phyloP scores from a whole-genome alignment of 2,797 vertebrate genomes.

The Semotilus atromaculatus region DNA sequence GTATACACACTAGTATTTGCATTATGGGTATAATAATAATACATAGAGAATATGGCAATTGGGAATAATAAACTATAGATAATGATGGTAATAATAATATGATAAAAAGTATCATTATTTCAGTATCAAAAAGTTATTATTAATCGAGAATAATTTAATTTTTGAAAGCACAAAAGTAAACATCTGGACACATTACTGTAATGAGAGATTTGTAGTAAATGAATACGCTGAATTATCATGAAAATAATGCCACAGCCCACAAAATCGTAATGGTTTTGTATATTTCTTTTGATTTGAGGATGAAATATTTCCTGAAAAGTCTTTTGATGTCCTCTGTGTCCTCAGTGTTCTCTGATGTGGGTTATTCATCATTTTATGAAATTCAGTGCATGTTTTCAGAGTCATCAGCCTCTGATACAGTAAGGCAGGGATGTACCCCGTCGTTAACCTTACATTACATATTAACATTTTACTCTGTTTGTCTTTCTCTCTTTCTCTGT shows the following conservation, averaged over 20 bases:
- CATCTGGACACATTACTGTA: background rate
- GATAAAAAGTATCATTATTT: too few species aligned
- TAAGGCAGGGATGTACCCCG: background rate
- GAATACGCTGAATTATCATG: background rate
- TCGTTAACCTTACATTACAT: background rate
- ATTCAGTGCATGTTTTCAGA: conserved; percentile 19
- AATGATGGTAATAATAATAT: background rate
- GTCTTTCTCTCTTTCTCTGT: conserved; percentile 31
- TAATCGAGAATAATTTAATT: fast-evolving
- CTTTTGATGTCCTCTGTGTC: conserved; percentile 60
- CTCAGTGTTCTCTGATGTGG: background rate
- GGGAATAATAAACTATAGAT: background rate
- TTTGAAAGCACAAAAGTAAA: background rate
- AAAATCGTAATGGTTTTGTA: background rate
- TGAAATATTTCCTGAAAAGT: background rate
- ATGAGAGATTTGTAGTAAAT: background rate
- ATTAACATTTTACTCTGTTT: conserved; percentile 56
- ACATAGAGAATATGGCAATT: background rate
- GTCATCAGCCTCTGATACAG: conserved; percentile 6
- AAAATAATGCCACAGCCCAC: background rate
- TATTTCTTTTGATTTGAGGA: background rate
- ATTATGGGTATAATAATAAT: background rate
- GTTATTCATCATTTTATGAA: conserved; percentile 8
- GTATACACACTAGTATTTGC: background rate
- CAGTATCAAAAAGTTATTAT: too few species aligned